Evolutionary conservation across 2,888 invertebrate species (phyloP).

Genomic region (Eurois occulta): DNA sequence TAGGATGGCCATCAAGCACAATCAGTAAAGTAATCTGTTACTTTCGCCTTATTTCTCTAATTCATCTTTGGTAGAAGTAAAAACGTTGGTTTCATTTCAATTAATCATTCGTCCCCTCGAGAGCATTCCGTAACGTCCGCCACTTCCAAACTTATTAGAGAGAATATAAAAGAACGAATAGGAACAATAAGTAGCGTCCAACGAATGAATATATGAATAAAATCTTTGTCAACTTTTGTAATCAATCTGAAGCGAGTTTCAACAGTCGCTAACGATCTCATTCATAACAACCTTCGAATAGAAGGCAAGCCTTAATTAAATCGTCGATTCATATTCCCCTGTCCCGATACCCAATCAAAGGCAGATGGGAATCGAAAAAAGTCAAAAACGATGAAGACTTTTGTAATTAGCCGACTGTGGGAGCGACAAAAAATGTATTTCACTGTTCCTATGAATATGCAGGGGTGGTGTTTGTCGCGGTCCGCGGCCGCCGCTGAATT

Average conservation of each 20-base stretch:
- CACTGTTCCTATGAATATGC: constrained; percentile 72
- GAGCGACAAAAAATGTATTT: constrained; percentile 68
- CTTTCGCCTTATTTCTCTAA: constrained; percentile 59
- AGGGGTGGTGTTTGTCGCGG: constrained; percentile 65
- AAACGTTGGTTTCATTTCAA: constrained; percentile 62
- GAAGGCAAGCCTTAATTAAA: constrained; percentile 74
- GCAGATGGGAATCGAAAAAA: constrained; percentile 72
- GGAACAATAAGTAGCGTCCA: constrained; percentile 67
- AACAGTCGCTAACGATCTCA: constrained; percentile 67
- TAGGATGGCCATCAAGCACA: constrained; percentile 57
- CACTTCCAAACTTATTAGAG: constrained; percentile 68
- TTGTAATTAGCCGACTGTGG: constrained; percentile 71
- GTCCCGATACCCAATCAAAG: constrained; percentile 71
- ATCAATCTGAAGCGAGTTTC: constrained; percentile 67
- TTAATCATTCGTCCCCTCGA: constrained; percentile 65
- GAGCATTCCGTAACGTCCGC: constrained; percentile 57
- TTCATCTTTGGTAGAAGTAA: constrained; percentile 62
- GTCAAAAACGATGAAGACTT: constrained; percentile 76
- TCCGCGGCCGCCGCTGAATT: constrained; percentile 72
- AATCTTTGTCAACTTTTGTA: constrained; percentile 70
- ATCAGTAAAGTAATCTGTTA: constrained; percentile 60
- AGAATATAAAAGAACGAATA: constrained; percentile 64
- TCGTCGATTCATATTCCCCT: constrained; percentile 78
- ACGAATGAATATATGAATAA: constrained; percentile 70
- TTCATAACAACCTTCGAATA: constrained; percentile 67